phyloP scores from a whole-genome alignment of 2,113 vertebrate genomes.

The Sebastes fasciatus region DNA sequence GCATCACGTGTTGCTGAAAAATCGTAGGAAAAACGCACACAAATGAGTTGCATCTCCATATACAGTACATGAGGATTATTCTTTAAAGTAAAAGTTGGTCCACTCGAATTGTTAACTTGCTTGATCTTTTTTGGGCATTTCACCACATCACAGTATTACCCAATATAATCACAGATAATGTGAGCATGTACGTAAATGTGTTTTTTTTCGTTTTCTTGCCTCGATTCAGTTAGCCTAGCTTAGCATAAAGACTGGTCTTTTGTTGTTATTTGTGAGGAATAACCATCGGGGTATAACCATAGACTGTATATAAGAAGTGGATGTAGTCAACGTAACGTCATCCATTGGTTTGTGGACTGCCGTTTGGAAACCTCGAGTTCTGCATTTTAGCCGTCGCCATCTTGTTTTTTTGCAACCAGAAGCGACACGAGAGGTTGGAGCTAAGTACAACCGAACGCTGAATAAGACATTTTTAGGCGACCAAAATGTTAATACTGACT shows the following conservation, averaged over 20 bases:
- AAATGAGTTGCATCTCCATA: not conserved
- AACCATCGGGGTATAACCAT: constrained; percentile 1
- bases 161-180: not conserved
- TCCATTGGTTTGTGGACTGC: too few relatives aligned
- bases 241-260: not conserved
- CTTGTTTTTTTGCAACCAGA: too few relatives aligned
- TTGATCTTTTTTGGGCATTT: not conserved
- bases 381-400: too few relatives aligned
- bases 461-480: too few relatives aligned
- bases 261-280: not conserved
- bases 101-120: not conserved
- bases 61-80: not conserved
- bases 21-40: too few relatives aligned
- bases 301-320: too few relatives aligned
- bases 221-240: not conserved
- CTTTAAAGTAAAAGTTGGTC: not conserved
- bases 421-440: too few relatives aligned
- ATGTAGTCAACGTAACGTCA: too few relatives aligned
- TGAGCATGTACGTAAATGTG: not conserved
- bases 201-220: not conserved
- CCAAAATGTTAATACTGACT: too few relatives aligned
- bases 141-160: not conserved
- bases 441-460: too few relatives aligned
- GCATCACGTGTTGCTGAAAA: too few relatives aligned
- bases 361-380: too few relatives aligned